These are phyloP conservation scores for Catajapyx aquilonaris DNA, from an alignment of 1,140 invertebrate genomes.

Conservation along the genomic window DNA sequence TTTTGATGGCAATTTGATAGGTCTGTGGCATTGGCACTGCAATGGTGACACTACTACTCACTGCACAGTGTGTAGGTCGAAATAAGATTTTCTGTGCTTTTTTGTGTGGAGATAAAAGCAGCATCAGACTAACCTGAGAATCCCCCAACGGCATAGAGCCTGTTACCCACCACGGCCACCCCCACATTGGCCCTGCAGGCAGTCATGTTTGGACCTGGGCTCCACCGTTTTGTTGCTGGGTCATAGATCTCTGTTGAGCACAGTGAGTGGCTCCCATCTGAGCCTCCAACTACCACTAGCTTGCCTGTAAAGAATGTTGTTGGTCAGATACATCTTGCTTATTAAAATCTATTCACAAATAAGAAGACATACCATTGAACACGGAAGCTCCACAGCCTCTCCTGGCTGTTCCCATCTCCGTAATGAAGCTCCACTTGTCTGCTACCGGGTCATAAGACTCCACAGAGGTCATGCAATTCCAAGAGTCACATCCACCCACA, in stretches of 20 bases:
- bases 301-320: slow-evolving; percentile 21
- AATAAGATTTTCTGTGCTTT: too few species aligned
- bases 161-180: slow-evolving; percentile 40
- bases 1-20: too few species aligned
- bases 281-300: slow-evolving; percentile 43
- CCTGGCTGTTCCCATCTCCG: slow-evolving; percentile 37
- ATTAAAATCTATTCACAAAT: slow-evolving; percentile 10
- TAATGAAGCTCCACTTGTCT: slow-evolving; percentile 25
- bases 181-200: slow-evolving; percentile 44
- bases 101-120: too few species aligned
- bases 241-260: slow-evolving; percentile 44
- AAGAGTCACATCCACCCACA: slow-evolving; percentile 61
- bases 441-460: slow-evolving; percentile 42
- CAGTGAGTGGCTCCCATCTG: slow-evolving; percentile 46
- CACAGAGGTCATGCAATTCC: slow-evolving; percentile 49
- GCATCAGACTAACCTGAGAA: too few species aligned
- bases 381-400: slow-evolving; percentile 41
- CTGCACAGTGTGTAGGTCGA: too few species aligned
- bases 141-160: slow-evolving; percentile 56
- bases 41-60: too few species aligned
- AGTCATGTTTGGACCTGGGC: slow-evolving; percentile 41
- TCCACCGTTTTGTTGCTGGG: slow-evolving; percentile 33
- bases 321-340: slow-evolving; percentile 4
- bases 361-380: slow-evolving; percentile 27
- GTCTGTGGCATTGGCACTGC: too few species aligned